Evolutionary conservation across 1,140 invertebrate species (phyloP).

Genomic region (Bombus confusus): DNA sequence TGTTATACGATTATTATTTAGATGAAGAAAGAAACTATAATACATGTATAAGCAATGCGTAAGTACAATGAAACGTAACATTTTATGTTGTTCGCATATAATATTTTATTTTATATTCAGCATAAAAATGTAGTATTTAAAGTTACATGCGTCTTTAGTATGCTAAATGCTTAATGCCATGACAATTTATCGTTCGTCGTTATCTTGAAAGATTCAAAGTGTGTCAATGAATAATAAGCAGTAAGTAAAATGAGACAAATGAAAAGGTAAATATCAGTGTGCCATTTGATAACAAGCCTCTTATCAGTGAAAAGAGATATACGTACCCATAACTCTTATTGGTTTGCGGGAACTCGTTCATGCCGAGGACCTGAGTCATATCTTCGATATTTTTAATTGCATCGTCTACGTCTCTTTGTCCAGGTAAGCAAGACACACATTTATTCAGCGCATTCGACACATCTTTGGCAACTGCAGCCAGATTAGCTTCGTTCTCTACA

Average conservation of each 20-base stretch:
- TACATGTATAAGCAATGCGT: too few species aligned
- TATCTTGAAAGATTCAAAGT: slow-evolving; percentile 6
- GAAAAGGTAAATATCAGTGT: background rate
- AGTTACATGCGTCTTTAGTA: background rate
- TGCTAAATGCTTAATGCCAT: background rate
- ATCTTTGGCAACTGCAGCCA: slow-evolving; percentile 86
- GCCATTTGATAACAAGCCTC: background rate
- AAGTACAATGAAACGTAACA: too few species aligned
- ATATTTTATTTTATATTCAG: too few species aligned
- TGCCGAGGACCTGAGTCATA: slow-evolving; percentile 88
- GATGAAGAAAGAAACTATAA: background rate
- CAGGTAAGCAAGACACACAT: slow-evolving; percentile 92
- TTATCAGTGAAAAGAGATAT: background rate
- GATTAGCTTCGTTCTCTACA: slow-evolving; percentile 84
- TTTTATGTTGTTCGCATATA: too few species aligned
- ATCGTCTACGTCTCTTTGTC: slow-evolving; percentile 94
- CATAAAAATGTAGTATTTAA: too few species aligned
- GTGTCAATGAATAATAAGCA: slow-evolving; percentile 26
- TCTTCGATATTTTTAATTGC: slow-evolving; percentile 92
- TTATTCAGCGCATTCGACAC: slow-evolving; percentile 85
- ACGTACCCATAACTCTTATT: slow-evolving; percentile 88
- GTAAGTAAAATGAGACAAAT: background rate
- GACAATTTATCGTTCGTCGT: background rate
- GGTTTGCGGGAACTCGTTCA: slow-evolving; percentile 88
- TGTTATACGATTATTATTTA: background rate